Evolutionary conservation across 2,113 vertebrate genomes (phyloP).

Genomic region (Rhizomys pruinosus): DNA sequence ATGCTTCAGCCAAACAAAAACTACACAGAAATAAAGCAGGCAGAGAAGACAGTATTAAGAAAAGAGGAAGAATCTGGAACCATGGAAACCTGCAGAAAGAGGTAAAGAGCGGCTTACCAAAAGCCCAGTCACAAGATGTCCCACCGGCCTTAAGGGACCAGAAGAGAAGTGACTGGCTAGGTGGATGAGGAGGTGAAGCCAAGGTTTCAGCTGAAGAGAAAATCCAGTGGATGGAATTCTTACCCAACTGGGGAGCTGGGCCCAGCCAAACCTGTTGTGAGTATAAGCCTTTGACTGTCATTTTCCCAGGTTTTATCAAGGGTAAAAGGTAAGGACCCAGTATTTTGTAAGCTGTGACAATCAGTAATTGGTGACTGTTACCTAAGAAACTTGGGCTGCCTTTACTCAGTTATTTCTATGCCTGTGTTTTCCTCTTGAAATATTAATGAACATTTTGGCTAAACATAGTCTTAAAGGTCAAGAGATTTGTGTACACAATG

Average conservation of each 20-base stretch:
- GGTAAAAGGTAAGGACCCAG: constrained; percentile 10
- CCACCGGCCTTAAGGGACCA: neutral
- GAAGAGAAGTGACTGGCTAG: neutral
- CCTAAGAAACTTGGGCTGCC: neutral
- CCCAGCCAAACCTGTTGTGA: neutral
- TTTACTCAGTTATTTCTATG: neutral
- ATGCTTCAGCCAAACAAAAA: neutral
- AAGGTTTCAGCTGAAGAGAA: neutral
- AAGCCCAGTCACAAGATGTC: neutral
- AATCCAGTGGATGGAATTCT: neutral
- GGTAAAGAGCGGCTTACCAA: neutral
- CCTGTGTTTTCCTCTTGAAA: constrained; percentile 42
- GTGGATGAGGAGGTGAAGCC: neutral
- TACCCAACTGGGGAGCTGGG: neutral
- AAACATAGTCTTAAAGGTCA: neutral
- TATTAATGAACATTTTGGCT: neutral
- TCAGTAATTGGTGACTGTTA: neutral
- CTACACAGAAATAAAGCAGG: neutral
- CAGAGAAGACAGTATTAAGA: neutral
- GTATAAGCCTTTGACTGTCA: neutral
- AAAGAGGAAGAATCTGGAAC: constrained; percentile 2
- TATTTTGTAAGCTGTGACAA: constrained; percentile 17
- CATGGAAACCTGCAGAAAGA: neutral
- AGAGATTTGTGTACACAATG: neutral
- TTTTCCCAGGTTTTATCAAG: constrained; percentile 12